Conservation (phyloP, 1,140 invertebrate genomes). For the Goniozus legneri region DNA sequence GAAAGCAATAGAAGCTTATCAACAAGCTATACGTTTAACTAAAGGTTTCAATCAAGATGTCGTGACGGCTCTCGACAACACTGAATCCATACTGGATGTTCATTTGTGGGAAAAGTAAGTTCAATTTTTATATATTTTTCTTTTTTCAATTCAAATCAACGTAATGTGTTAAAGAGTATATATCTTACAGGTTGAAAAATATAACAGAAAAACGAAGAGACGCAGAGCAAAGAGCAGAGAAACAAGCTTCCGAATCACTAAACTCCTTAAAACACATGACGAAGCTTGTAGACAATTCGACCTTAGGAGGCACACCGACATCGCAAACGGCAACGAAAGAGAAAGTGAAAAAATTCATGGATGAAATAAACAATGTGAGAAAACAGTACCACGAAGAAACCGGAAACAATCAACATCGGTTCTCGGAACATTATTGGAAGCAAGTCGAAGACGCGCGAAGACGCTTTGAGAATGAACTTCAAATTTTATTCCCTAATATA, state of each 20-base stretch:
- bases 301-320: constrained; percentile 51
- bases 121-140: neutral
- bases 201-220: constrained; percentile 56
- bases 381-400: constrained; percentile 57
- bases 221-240: constrained; percentile 54
- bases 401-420: constrained; percentile 54
- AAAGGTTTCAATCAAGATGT: constrained; percentile 62
- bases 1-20: constrained; percentile 58
- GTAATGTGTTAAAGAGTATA: constrained; percentile 3
- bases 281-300: constrained; percentile 49
- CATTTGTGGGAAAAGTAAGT: constrained; percentile 54
- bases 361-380: constrained; percentile 60
- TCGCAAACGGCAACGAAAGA: constrained; percentile 51
- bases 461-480: constrained; percentile 69
- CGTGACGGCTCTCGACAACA: constrained; percentile 58
- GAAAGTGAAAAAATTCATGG: constrained; percentile 63
- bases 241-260: constrained; percentile 33
- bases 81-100: constrained; percentile 52
- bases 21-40: constrained; percentile 54
- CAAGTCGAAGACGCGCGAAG: constrained; percentile 64
- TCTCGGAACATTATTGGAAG: constrained; percentile 70
- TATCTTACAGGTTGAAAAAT: constrained; percentile 53
- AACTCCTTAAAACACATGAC: constrained; percentile 39
- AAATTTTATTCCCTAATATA: constrained; percentile 68
- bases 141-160: neutral